Percentiles rank a stretch among this genome's conserved stretches.
phyloP scores from a whole-genome alignment of 30 jellyfish, hydroid and myxozoan species.

The Hydractinia symbiolongicarpus region DNA sequence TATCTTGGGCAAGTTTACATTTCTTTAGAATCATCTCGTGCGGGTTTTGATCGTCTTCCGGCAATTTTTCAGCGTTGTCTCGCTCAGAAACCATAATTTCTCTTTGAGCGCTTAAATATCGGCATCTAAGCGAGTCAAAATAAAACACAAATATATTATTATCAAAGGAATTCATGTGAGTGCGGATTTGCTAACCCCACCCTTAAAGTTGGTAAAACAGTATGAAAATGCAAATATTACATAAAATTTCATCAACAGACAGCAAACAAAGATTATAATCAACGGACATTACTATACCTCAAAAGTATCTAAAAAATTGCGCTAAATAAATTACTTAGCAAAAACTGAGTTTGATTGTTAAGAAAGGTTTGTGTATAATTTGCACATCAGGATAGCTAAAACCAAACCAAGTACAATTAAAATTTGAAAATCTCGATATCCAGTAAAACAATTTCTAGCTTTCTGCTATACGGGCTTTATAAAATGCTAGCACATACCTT shows the following conservation, averaged over 20 bases:
- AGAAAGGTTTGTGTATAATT: too few species aligned
- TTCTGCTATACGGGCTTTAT: too few species aligned
- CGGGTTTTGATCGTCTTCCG: conserved; percentile 70
- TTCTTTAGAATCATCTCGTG: conserved; percentile 48
- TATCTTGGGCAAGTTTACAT: conserved; percentile 73
- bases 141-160: neutral
- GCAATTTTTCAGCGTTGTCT: conserved; percentile 67
- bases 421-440: too few species aligned
- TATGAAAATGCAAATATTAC: neutral
- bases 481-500: too few species aligned
- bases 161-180: neutral
- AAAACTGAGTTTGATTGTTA: too few species aligned
- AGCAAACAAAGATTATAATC: too few species aligned
- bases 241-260: neutral
- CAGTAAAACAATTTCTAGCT: too few species aligned
- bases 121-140: conserved; percentile 37
- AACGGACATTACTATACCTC: too few species aligned
- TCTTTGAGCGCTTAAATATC: conserved; percentile 75
- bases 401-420: too few species aligned
- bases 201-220: neutral
- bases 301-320: too few species aligned
- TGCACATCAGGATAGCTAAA: too few species aligned
- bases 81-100: conserved; percentile 68
- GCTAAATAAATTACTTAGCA: too few species aligned
- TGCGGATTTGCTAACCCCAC: neutral